phyloP scores from a whole-genome alignment of 2,888 invertebrate genomes.

The Lithophane leautieri region DNA sequence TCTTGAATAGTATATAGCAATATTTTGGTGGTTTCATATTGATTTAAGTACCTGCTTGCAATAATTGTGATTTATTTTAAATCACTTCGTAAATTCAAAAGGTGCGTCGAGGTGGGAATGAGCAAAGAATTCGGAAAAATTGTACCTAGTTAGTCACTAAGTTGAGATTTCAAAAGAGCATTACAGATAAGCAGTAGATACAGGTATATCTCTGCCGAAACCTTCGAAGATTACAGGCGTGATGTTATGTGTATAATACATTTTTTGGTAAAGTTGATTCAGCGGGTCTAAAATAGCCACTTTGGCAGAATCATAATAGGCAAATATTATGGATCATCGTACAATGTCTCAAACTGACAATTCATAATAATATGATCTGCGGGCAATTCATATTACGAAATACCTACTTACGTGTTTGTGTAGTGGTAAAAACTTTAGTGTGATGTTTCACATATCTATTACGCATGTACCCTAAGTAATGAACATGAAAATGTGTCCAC shows the following conservation, averaged over 20 bases:
- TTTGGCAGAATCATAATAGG: no score
- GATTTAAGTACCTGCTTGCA: not conserved
- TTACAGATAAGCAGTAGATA: not conserved
- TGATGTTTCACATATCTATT: not conserved
- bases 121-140: no score
- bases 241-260: no score
- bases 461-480: slow-evolving; percentile 4
- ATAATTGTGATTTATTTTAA: not conserved
- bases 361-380: no score
- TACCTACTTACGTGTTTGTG: not conserved
- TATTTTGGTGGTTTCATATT: not conserved
- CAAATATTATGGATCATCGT: no score
- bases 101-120: not conserved
- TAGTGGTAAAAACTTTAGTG: not conserved
- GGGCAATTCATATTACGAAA: no score
- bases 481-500: slow-evolving; percentile 7
- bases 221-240: no score
- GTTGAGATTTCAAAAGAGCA: not conserved
- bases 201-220: no score
- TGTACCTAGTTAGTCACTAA: not conserved
- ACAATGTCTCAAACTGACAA: no score
- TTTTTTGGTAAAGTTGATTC: no score
- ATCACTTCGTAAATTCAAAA: not conserved
- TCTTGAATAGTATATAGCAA: not conserved
- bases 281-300: no score